Conservation (phyloP, 2,888 invertebrate genomes). For the Acholoe squamosa region DNA sequence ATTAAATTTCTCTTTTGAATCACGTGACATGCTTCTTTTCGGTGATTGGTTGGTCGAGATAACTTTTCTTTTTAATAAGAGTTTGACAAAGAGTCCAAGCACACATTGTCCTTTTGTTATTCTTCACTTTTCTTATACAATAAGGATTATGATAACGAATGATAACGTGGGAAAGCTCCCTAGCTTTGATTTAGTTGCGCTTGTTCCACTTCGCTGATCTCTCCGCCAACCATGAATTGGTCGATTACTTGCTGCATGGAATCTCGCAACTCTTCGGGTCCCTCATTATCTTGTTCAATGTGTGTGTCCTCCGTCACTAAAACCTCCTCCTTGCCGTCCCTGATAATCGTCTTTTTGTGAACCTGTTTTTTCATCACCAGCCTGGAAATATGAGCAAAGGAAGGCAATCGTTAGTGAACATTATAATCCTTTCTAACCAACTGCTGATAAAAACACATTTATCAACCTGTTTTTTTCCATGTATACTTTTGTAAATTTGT, state of each 20-base stretch:
- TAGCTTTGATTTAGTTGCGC: conserved; percentile 49
- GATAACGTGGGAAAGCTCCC: background rate
- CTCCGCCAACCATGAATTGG: conserved; percentile 76
- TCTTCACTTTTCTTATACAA: background rate
- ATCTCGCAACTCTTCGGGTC: conserved; percentile 80
- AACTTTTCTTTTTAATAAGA: background rate
- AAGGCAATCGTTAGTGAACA: background rate
- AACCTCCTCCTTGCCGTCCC: conserved; percentile 82
- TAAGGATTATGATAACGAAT: conserved; percentile 7
- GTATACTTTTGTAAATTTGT: no score
- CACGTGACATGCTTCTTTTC: background rate
- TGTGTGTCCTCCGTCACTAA: conserved; percentile 84
- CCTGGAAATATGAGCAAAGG: conserved; percentile 71
- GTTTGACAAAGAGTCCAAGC: conserved; percentile 42
- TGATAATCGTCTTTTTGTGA: conserved; percentile 79
- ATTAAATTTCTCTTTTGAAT: background rate
- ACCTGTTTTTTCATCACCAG: conserved; percentile 82
- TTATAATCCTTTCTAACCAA: no score
- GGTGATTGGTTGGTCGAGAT: conserved; percentile 25
- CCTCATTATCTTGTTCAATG: conserved; percentile 90
- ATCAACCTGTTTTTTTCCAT: no score
- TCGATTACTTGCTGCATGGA: conserved; percentile 82
- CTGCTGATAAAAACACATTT: no score
- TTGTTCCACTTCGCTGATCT: background rate
- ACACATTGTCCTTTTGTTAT: conserved; percentile 13